Evolutionary conservation across 2,888 invertebrate genomes (phyloP), one percentile per base, ranked within the genome.

Genomic region (Acrobasis suavella): DNA sequence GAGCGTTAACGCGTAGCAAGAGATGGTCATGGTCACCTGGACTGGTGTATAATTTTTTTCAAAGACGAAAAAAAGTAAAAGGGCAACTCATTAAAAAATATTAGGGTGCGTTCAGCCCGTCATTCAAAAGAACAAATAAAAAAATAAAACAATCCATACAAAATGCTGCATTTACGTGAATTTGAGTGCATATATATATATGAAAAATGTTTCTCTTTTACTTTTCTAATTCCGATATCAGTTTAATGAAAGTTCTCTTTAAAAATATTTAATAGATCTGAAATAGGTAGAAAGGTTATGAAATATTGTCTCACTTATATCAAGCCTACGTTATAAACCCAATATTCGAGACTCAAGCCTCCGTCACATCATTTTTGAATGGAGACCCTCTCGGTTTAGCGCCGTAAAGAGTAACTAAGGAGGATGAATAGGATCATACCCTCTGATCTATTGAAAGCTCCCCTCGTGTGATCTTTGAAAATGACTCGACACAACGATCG

Each of bases 341-440:
- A 46, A 61, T 54, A 54, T 54, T 61, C 39, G n/a, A 46, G 52
- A 15, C 46, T 62, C 59, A 64, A n/a, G 38, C 38, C 32, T 49
- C 5, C 50, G 32, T 22, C 15, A 37, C 42, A 60, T 50, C 64
- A 70, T 74, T 72, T 77, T 78, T 78, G 73, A 76, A 77, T 70
- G 63, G 58, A 50, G 69, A 68, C 72, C 69, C 67, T 68, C 65
- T 68, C 65, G 72, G 72, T 71, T 73, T 72, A 72, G 65, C 75
- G 72, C 74, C 62, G 62, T 62, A 74, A 80, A 76, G 73, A 79
- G 85, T 82, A 80, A 80, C 77, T 75, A 80, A 82, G 78, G 80
- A 77, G 80, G 75, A 81, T 84, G 79, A 80, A 78, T 76, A 72
- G 75, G 72, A 71, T 78, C 72, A 67, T 65, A 77, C 82, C 81